Evolutionary conservation across 2,888 invertebrate genomes (phyloP).

Genomic region (Cosmia trapezina): DNA sequence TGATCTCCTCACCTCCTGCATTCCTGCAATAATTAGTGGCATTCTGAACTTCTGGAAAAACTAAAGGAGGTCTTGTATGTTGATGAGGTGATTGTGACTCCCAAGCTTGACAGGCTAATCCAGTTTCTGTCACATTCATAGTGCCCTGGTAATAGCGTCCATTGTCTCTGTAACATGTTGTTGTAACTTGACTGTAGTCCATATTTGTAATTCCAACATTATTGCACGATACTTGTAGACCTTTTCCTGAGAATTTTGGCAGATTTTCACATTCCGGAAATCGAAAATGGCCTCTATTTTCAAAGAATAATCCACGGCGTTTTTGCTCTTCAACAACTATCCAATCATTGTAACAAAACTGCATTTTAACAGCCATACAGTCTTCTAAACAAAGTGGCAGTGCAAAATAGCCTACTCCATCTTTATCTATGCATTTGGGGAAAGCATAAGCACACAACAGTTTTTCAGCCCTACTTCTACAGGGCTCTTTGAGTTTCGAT

Average conservation of each 20-base stretch:
- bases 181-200: conserved; percentile 94
- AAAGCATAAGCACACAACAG: conserved; percentile 98
- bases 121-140: conserved; percentile 95
- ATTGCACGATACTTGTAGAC: conserved; percentile 93
- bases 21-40: conserved; percentile 98
- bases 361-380: conserved; percentile 96
- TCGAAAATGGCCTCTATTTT: conserved; percentile 96
- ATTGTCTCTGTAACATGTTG: conserved; percentile 95
- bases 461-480: conserved; percentile 96
- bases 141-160: conserved; percentile 98
- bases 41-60: conserved; percentile 97
- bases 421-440: conserved; percentile 94
- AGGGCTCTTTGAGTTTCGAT: conserved; percentile 94
- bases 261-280: conserved; percentile 96
- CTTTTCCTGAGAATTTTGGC: conserved; percentile 92
- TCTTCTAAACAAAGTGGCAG: conserved; percentile 97
- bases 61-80: conserved; percentile 96
- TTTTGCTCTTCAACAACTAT: conserved; percentile 97
- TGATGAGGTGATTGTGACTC: conserved; percentile 96
- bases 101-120: conserved; percentile 97
- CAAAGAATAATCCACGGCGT: conserved; percentile 93
- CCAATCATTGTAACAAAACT: conserved; percentile 98
- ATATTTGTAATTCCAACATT: conserved; percentile 96
- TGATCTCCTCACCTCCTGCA: conserved; percentile 97
- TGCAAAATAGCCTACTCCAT: conserved; percentile 91